These are phyloP conservation scores for Osmoderma eremita DNA, from an alignment of 2,888 invertebrate genomes.

Conservation along the genomic window DNA sequence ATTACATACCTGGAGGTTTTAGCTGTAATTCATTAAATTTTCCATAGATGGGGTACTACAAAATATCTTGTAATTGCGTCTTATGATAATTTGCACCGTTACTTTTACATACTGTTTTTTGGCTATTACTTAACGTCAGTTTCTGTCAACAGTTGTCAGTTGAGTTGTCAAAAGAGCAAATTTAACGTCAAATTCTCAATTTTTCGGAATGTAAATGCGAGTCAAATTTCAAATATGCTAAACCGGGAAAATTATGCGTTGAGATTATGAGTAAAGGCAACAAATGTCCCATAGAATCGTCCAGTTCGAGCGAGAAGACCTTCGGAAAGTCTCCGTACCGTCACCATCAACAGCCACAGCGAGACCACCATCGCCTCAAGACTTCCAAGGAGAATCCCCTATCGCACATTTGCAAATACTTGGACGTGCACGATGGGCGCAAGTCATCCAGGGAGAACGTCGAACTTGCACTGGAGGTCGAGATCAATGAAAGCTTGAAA, in stretches of 20 bases:
- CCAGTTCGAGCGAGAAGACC: conserved; percentile 39
- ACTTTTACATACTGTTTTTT: too few species aligned
- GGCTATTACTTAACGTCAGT: background rate
- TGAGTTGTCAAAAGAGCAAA: conserved; percentile 37
- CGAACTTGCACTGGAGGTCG: conserved; percentile 58
- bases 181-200: conserved; percentile 31
- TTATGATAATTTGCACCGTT: too few species aligned
- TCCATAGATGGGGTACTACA: too few species aligned
- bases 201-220: conserved; percentile 39
- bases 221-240: conserved; percentile 39
- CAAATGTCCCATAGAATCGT: conserved; percentile 42
- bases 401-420: conserved; percentile 40
- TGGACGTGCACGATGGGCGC: conserved; percentile 32
- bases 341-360: background rate
- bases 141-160: conserved; percentile 23
- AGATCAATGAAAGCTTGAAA: conserved; percentile 57
- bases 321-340: conserved; percentile 9
- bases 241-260: conserved; percentile 41
- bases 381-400: conserved; percentile 27
- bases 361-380: background rate
- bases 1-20: too few species aligned
- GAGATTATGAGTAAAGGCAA: conserved; percentile 42
- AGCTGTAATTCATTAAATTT: too few species aligned
- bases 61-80: too few species aligned
- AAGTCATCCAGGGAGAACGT: conserved; percentile 43